These are phyloP conservation scores for Acanthosepion esculentum DNA, from an alignment of 2,888 invertebrate genomes.

Conservation along the genomic window DNA sequence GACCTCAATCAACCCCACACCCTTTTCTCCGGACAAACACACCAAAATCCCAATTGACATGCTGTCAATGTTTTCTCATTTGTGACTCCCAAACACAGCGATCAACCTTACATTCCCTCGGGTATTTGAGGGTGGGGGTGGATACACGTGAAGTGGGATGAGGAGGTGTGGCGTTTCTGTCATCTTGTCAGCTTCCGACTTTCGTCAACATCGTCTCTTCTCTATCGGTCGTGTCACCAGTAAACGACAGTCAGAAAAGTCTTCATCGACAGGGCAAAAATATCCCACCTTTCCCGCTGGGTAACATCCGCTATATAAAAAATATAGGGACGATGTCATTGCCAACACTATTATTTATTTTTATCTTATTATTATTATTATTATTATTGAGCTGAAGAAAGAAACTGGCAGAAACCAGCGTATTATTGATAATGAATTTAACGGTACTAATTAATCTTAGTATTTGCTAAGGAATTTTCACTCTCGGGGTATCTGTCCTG, in stretches of 20 bases:
- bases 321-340: too few species aligned
- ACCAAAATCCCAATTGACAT: slow-evolving; percentile 33
- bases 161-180: neutral
- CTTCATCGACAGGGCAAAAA: neutral
- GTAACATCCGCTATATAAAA: neutral
- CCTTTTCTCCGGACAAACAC: slow-evolving; percentile 5
- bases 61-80: slow-evolving; percentile 9
- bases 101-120: neutral
- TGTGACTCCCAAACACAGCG: neutral
- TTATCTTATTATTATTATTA: too few species aligned
- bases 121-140: neutral
- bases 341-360: too few species aligned
- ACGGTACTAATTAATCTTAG: too few species aligned
- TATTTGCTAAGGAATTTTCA: too few species aligned
- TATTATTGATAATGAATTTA: too few species aligned
- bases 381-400: too few species aligned
- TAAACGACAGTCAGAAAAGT: neutral
- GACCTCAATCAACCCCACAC: neutral
- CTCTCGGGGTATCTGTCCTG: too few species aligned
- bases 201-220: neutral
- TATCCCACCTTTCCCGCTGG: neutral
- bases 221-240: neutral
- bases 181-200: neutral
- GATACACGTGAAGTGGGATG: neutral
- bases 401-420: too few species aligned